A percentile compares a stretch with the other conserved stretches of the same genome.
Evolutionary conservation across 2,888 invertebrate species (phyloP).

Genomic region (Prionchulus punctatus): DNA sequence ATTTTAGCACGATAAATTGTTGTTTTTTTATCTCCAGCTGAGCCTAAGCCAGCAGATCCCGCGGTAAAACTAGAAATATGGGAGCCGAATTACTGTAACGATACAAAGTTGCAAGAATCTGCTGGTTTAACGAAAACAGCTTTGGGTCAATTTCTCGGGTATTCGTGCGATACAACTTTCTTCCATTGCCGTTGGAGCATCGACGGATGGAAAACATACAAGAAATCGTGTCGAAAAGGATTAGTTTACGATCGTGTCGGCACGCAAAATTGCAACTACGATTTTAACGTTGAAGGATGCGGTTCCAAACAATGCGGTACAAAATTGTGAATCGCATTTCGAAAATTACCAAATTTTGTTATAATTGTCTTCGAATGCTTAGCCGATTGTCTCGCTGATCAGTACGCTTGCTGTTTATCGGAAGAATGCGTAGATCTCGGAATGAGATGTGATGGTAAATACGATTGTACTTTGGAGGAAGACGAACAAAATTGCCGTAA

Average conservation of each 20-base stretch:
- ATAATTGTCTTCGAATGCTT: background rate
- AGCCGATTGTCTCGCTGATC: slow-evolving; percentile 11
- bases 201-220: slow-evolving; percentile 27
- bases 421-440: slow-evolving; percentile 28
- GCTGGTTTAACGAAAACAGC: slow-evolving; percentile 22
- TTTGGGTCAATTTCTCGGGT: slow-evolving; percentile 29
- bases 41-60: no score
- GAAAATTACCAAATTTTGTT: no score
- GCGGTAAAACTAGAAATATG: no score
- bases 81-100: slow-evolving; percentile 18
- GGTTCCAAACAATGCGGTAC: slow-evolving; percentile 15
- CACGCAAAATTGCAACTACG: slow-evolving; percentile 31
- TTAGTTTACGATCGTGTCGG: slow-evolving; percentile 23
- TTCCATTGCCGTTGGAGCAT: slow-evolving; percentile 21
- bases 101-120: slow-evolving; percentile 14
- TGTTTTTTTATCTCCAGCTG: no score
- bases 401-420: slow-evolving; percentile 28
- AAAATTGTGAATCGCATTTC: no score
- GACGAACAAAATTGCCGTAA: slow-evolving; percentile 31
- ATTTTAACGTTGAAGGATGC: slow-evolving; percentile 28
- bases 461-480: slow-evolving; percentile 28
- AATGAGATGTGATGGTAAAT: slow-evolving; percentile 27
- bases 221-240: slow-evolving; percentile 23
- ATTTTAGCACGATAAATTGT: no score
- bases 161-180: slow-evolving; percentile 26